phyloP scores from a whole-genome alignment of 2,113 vertebrate species.

The Laterallus jamaicensis region DNA sequence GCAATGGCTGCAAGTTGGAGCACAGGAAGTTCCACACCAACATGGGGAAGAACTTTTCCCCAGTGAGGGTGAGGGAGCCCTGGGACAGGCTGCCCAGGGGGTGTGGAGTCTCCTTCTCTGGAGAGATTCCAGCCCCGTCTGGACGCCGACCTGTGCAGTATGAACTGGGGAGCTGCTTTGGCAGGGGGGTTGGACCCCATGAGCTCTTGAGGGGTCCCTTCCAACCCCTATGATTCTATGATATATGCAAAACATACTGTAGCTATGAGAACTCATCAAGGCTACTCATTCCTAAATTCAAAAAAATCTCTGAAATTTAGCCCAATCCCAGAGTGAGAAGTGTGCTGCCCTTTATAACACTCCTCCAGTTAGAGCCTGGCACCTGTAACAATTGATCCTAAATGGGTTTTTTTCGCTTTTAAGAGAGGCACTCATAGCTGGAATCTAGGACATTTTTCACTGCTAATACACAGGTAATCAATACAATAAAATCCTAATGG shows the following conservation, averaged over 20 bases:
- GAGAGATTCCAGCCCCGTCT: no score
- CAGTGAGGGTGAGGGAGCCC: no score
- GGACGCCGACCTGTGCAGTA: no score
- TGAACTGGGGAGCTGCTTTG: no score
- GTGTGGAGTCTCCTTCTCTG: no score
- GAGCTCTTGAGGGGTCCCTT: no score
- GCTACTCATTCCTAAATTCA: not conserved
- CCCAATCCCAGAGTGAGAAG: not conserved
- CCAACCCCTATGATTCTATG: no score
- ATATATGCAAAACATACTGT: not conserved
- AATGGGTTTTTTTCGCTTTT: not conserved
- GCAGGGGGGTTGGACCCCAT: no score
- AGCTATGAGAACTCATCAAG: not conserved
- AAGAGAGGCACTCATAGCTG: not conserved
- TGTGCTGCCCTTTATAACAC: not conserved
- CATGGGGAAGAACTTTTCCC: no score
- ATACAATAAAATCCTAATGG: not conserved
- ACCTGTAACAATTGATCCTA: not conserved
- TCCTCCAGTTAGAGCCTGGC: not conserved
- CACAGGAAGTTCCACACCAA: no score
- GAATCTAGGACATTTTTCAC: not conserved
- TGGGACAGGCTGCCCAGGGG: no score
- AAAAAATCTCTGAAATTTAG: not conserved
- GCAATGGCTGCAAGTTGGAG: no score
- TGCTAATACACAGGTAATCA: not conserved